Evolutionary conservation across 2,888 invertebrate species (phyloP), one percentile per base, ranked within the genome.

Genomic region (Mechanitis messenoides): DNA sequence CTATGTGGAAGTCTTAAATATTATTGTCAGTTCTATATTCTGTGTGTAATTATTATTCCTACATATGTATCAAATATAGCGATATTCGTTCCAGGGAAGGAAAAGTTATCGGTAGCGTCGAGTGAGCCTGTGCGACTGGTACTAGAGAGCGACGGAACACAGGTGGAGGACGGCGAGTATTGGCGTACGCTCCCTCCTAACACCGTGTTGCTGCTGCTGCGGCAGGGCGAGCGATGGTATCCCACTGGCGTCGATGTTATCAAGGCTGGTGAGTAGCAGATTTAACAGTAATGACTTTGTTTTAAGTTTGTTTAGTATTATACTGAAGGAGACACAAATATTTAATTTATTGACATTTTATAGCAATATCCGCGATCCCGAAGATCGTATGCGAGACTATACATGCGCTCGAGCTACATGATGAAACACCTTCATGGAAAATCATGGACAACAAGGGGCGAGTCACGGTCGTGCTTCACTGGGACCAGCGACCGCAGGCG

Each of bases 381-480:
- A 95, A 96, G 92, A 97, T 97, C 92, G 97, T 97, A 90, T 97
- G 97, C 93, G 97, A 97, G 92, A 97, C 97, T 82, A 97, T 97
- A 86, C 96, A 96, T 92, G 96, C 97, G 73, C 92, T 97, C 92
- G 96, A 97, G 91, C 92, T 97, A 85, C 97, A 97, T 92, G 96
- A 97, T 95, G 97, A 97, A 91, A 96, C 97, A 85, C 97, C 97
- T 83, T 96, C 97, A 91, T 97, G 97, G 97, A 97, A 97, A 92
- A 97, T 97, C 92, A 97, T 97, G 97, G 97, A 97, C 94, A 97
- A 97, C 93, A 96, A 97, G 92, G 97, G 97, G 86, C 95, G 97
- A 86, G 96, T 97, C 92, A 97, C 97, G 80, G 97, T 97, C 91
- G 97, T 97, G 85, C 92, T 97, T 86, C 97, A 97, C 91, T 97